Conservation (phyloP, 2,113 vertebrate species). For the Cervus canadensis region DNA sequence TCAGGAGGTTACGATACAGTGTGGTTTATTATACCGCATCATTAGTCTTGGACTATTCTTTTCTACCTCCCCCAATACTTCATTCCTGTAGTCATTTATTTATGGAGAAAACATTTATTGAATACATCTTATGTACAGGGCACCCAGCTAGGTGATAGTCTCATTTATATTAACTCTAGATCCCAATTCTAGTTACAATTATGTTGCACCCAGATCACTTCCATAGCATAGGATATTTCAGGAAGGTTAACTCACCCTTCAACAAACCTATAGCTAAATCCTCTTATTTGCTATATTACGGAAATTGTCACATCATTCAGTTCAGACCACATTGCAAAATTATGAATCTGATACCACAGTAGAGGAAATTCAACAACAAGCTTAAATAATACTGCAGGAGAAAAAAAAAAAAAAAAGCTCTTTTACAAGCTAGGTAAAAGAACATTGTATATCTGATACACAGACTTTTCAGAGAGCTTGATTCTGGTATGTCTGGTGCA, state of each 20-base stretch:
- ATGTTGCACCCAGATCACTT: not conserved
- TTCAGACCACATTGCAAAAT: not conserved
- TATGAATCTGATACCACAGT: not conserved
- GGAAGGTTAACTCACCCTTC: not conserved
- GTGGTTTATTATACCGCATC: not conserved
- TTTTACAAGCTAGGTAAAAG: not conserved
- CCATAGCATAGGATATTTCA: not conserved
- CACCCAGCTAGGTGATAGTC: not conserved
- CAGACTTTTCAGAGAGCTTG: not conserved
- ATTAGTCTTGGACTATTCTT: not conserved
- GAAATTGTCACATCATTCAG: not conserved
- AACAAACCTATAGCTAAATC: not conserved
- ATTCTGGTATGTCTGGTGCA: not conserved
- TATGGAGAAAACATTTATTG: not conserved
- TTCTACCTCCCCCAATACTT: not conserved
- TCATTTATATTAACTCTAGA: not conserved
- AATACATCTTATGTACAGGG: not conserved
- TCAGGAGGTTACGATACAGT: not conserved
- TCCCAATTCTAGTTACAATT: not conserved
- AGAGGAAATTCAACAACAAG: not conserved
- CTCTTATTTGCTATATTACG: not conserved
- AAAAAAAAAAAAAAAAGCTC: not conserved
- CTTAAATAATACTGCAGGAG: not conserved
- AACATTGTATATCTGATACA: not conserved
- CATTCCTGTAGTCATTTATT: not conserved